Evolutionary conservation across 92 coral and sea anemone species (phyloP).

Genomic region (Blastomussa wellsi): DNA sequence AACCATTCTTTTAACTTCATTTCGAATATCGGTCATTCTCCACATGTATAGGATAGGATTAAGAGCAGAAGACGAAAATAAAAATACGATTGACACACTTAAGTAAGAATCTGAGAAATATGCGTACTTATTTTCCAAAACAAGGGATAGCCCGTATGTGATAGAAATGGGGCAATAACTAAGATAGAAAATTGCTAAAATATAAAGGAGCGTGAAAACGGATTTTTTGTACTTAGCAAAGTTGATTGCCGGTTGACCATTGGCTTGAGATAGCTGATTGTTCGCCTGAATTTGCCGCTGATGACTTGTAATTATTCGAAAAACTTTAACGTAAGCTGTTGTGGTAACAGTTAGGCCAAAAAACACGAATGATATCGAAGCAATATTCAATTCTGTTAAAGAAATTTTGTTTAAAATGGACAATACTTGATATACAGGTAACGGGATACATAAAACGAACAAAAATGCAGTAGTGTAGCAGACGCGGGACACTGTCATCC

Average conservation of each 20-base stretch:
- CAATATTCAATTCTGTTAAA: neutral
- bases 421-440: neutral
- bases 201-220: neutral
- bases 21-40: constrained; percentile 28
- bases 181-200: neutral
- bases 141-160: neutral
- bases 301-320: constrained; percentile 3
- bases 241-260: constrained; percentile 12
- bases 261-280: neutral
- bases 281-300: neutral
- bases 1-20: constrained; percentile 5
- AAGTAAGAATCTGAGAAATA: neutral
- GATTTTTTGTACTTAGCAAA: constrained; percentile 20
- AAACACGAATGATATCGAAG: neutral
- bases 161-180: neutral
- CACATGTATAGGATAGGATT: constrained; percentile 7
- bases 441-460: neutral
- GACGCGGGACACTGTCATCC: neutral
- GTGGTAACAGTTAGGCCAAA: neutral
- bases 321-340: constrained; percentile 10
- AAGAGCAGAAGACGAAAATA: constrained; percentile 4
- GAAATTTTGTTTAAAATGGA: neutral
- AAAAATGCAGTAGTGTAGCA: neutral
- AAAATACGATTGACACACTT: neutral
- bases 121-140: neutral